A percentile compares a stretch with the other conserved stretches of the same genome.
Conservation (phyloP, 2,797 vertebrate genomes). For the Helostoma temminkii region DNA sequence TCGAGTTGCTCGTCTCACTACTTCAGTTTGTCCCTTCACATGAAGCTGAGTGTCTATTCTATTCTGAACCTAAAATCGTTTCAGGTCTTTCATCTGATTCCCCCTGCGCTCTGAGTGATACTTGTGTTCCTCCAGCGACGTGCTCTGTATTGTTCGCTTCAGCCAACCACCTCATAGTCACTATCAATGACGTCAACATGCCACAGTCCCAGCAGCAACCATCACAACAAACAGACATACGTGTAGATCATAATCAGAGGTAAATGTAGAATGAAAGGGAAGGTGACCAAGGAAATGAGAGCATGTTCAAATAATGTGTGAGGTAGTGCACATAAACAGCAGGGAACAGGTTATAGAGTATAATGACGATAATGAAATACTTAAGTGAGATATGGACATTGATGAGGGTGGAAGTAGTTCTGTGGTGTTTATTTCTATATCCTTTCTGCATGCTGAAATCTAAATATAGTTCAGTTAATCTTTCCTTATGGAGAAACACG, state of each 20-base stretch:
- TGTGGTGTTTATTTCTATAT: not conserved
- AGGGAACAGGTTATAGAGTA: not conserved
- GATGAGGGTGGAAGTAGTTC: not conserved
- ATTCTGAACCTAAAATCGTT: conserved; percentile 23
- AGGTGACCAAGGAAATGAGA: too few species aligned
- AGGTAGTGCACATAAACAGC: not conserved
- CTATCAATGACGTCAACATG: conserved; percentile 59
- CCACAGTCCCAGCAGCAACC: conserved; percentile 33
- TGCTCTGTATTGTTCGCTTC: conserved; percentile 52
- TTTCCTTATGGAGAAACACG: not conserved
- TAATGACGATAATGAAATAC: not conserved
- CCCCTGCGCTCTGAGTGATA: conserved; percentile 45
- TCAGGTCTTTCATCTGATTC: conserved; percentile 3
- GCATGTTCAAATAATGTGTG: too few species aligned
- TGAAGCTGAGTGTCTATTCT: not conserved
- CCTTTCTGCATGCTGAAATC: not conserved
- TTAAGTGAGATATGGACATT: not conserved
- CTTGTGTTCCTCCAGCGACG: conserved; percentile 39
- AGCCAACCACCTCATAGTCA: conserved; percentile 57
- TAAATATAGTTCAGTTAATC: not conserved
- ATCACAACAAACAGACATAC: conserved; percentile 54
- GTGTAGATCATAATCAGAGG: conserved; percentile 44
- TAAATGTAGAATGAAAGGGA: not conserved
- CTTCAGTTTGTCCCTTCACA: conserved; percentile 13
- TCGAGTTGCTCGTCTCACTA: conserved; percentile 10